phyloP scores from a whole-genome alignment of 2,113 vertebrate species.

The Meles meles region DNA sequence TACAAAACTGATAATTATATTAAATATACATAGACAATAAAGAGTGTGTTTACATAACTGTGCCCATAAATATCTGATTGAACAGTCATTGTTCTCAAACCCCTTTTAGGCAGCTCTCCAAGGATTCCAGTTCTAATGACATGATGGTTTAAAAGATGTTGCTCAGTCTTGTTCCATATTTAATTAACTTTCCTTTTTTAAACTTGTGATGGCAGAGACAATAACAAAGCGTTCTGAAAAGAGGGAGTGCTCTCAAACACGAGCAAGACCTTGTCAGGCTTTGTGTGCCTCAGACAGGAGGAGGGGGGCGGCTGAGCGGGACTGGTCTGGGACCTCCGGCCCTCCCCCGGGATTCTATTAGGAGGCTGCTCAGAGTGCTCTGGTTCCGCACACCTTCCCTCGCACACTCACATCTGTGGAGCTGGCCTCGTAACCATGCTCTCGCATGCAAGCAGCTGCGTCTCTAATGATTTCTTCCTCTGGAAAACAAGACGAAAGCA shows the following conservation, averaged over 20 bases:
- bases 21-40: slow-evolving; percentile 99
- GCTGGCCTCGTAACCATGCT: neutral
- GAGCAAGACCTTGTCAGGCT: slow-evolving; percentile 92
- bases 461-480: slow-evolving; percentile 17
- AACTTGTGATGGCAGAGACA: slow-evolving; percentile 93
- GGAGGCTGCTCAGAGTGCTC: slow-evolving; percentile 70
- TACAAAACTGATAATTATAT: slow-evolving; percentile 99
- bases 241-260: slow-evolving; percentile 86
- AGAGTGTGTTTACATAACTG: slow-evolving; percentile 99
- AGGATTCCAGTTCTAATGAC: slow-evolving; percentile 99
- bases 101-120: slow-evolving; percentile 96
- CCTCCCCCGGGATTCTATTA: slow-evolving; percentile 75
- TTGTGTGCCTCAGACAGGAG: slow-evolving; percentile 87
- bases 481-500: slow-evolving; percentile 5
- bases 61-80: slow-evolving; percentile 99
- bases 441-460: neutral
- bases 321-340: slow-evolving; percentile 70
- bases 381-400: slow-evolving; percentile 33
- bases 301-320: slow-evolving; percentile 66
- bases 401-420: neutral
- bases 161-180: slow-evolving; percentile 98
- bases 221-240: slow-evolving; percentile 96
- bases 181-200: slow-evolving; percentile 99
- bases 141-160: slow-evolving; percentile 99
- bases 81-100: slow-evolving; percentile 98